A percentile compares a stretch with the other conserved stretches of the same genome.
phyloP scores from a whole-genome alignment of 2,113 vertebrate species.

The Eonycteris spelaea region DNA sequence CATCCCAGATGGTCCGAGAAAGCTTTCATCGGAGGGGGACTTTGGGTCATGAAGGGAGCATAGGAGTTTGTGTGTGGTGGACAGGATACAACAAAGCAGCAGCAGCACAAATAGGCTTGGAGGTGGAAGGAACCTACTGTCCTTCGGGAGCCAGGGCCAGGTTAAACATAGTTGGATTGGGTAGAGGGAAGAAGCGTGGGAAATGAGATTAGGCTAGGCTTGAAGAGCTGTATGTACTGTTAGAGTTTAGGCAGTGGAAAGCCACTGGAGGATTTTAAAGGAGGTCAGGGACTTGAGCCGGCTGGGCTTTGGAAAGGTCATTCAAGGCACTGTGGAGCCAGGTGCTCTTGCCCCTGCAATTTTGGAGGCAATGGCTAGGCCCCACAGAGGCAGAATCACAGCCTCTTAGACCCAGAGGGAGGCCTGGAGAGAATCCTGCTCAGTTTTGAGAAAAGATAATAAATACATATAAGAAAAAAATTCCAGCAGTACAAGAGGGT shows the following conservation, averaged over 20 bases:
- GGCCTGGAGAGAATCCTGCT: background rate
- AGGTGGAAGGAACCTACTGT: background rate
- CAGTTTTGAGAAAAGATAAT: background rate
- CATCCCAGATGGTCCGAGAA: background rate
- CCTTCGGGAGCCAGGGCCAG: background rate
- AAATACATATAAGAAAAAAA: slow-evolving; percentile 5
- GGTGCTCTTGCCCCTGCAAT: background rate
- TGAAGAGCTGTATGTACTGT: background rate
- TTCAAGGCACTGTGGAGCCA: background rate
- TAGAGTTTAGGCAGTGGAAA: background rate
- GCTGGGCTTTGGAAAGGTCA: slow-evolving; percentile 2
- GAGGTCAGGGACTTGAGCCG: background rate
- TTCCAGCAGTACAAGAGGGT: background rate
- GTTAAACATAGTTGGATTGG: background rate
- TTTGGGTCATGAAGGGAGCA: background rate
- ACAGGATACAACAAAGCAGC: background rate
- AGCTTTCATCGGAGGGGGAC: background rate
- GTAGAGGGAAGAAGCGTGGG: background rate
- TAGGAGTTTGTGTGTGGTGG: background rate
- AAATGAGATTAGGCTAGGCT: background rate
- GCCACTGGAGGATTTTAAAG: slow-evolving; percentile 16
- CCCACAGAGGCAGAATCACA: background rate
- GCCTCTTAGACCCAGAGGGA: background rate
- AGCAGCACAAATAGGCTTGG: background rate
- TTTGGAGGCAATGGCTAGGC: background rate